Percentiles rank a stretch among this genome's conserved stretches.
These are phyloP conservation scores for Platycheirus rosarum DNA, from an alignment of 2,888 invertebrate species.

Conservation along the genomic window DNA sequence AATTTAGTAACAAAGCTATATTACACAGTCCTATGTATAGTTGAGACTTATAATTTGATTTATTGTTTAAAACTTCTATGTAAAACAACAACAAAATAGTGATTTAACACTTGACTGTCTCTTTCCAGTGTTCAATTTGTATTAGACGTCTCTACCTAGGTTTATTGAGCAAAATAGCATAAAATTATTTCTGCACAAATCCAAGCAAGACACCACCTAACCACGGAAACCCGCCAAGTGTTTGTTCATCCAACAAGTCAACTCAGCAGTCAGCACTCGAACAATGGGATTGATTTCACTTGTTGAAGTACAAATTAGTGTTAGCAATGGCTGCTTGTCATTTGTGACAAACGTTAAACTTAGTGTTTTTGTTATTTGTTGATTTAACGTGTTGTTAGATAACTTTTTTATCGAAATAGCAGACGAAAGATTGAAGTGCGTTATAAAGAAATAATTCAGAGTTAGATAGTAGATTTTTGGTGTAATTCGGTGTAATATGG, in stretches of 20 bases:
- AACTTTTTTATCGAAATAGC: constrained; percentile 1
- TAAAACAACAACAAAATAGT: too few species aligned
- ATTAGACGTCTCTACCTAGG: constrained; percentile 67
- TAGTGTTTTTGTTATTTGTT: constrained; percentile 31
- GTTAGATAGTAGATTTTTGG: too few species aligned
- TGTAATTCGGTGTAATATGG: too few species aligned
- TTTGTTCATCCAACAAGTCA: constrained; percentile 31
- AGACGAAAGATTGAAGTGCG: too few species aligned
- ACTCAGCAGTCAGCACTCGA: constrained; percentile 41
- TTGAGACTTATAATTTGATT: constrained; percentile 39
- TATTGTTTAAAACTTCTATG: constrained; percentile 41
- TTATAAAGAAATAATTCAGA: too few species aligned
- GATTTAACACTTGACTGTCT: constrained; percentile 67
- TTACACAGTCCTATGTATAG: background rate
- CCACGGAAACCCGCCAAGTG: constrained; percentile 60
- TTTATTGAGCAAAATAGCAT: constrained; percentile 64
- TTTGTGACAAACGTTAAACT: constrained; percentile 47
- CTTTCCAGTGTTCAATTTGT: constrained; percentile 28
- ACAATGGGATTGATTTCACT: constrained; percentile 72
- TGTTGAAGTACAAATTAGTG: constrained; percentile 55
- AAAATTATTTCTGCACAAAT: constrained; percentile 54
- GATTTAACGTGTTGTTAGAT: constrained; percentile 15
- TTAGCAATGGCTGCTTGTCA: constrained; percentile 16
- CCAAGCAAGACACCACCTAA: constrained; percentile 27
- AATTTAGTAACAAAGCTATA: constrained; percentile 50